These are phyloP conservation scores for Gymnoscopelus braueri DNA, from an alignment of 2,797 vertebrate genomes.

Conservation along the genomic window DNA sequence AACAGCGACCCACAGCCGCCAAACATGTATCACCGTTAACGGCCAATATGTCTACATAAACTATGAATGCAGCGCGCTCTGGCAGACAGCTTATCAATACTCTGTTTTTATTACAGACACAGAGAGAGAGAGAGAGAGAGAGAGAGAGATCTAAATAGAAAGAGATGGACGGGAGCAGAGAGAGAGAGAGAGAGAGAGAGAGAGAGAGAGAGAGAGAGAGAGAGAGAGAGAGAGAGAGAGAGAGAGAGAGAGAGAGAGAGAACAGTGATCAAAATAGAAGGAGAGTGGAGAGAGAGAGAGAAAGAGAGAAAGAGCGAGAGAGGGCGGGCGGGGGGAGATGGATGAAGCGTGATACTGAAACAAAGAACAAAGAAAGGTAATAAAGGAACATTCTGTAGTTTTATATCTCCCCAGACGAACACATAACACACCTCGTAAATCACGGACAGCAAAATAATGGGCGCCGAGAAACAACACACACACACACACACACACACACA, in stretches of 20 bases:
- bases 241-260: conserved; percentile 41
- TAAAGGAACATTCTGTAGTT: conserved; percentile 77
- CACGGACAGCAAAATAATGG: conserved; percentile 66
- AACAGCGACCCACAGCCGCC: too few relatives aligned
- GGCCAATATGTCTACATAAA: background rate
- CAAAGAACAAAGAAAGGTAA: conserved; percentile 71
- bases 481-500: conserved; percentile 16
- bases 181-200: conserved; percentile 14
- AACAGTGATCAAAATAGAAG: conserved; percentile 43
- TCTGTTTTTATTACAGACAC: conserved; percentile 54
- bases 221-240: conserved; percentile 48
- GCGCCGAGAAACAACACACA: conserved; percentile 8
- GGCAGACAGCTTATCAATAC: conserved; percentile 68
- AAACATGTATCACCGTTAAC: background rate
- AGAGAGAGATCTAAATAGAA: conserved; percentile 47
- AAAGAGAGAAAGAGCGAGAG: conserved; percentile 64
- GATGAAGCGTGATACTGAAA: conserved; percentile 28
- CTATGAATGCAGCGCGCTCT: conserved; percentile 48
- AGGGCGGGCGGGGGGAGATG: conserved; percentile 28
- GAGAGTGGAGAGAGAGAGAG: too few relatives aligned
- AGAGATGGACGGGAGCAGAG: conserved; percentile 22
- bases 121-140: conserved; percentile 24
- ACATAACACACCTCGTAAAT: conserved; percentile 74
- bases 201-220: conserved; percentile 56
- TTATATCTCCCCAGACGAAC: conserved; percentile 72